Base-by-base conservation (phyloP, 2,888 invertebrate species). In the Aproaerema taeniolella region DNA sequence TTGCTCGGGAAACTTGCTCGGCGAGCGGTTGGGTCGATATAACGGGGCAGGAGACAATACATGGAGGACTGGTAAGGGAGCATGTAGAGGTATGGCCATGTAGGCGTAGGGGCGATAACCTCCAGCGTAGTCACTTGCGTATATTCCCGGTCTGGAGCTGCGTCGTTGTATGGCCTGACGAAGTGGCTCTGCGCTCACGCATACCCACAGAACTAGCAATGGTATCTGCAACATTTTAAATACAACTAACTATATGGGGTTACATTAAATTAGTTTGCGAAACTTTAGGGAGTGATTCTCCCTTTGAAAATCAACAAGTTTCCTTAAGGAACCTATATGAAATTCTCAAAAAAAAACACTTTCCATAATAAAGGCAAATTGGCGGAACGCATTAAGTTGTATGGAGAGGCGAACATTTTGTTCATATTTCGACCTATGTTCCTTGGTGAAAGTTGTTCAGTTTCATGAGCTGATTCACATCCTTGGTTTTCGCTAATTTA, bases 11-110 rank as follows among this genome's bases (percentile, higher is more conserved):
- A n/a, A 11, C 11, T 9, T 14, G 9, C 11, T 12, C 10, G 26
- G 20, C 44, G 45, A 36, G 29, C 35, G 32, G 33, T 41, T 37
- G 10, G 53, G 42, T 6, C 43, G 38, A 2, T 44, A 42, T 10
- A 61, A 52, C 13, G 67, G 63, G 17, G 65, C 46, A 8, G 62
- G 54, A 2, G 69, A 61, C 36, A 79, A 49, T 38, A 79, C 52
- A 41, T 66, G 76, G 33, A 79, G 50, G 38, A 79, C 61, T 4
- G 75, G 78, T 49, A 81, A 37, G 12, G 81, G 76, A 32, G 65
- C 50, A 56, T 74, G 75, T 43, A 81, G 62, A 12, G 82, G 79
- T 38, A 81, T 49, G 36, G 82, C 76, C 0, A 80, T 78, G 55
- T 59, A 76, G 41, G 74, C 54, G 41, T 66, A 55, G 6, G 76